Base-by-base conservation (phyloP, 2,888 invertebrate species). In the Tenodera sinensis region DNA sequence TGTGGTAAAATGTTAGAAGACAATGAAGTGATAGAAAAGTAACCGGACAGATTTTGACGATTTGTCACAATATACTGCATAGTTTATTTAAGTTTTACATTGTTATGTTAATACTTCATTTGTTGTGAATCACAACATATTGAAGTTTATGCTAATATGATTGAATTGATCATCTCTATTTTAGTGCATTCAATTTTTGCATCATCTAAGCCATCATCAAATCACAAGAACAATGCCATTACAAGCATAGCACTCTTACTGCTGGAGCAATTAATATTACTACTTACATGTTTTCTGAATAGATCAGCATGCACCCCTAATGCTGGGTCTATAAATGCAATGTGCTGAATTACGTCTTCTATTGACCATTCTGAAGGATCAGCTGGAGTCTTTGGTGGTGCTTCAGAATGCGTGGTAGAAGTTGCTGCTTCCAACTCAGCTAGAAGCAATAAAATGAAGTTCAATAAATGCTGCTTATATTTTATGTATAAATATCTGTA, bases 281-380 rank as follows among this genome's bases (percentile, higher is more conserved):
- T 90, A 95, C 97, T 96, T 93, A 98, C 98, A 94, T 99, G 98
- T 94, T 97, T 98, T 92, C 98, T 95, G 93, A 99, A 99, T 90
- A 98, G 94, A 93, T 99, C 98, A 0, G 98, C 97, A 93, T 98
- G 98, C 1, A 96, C 95, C 25, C 97, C 96, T 87, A 99, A 95
- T 88, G 97, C 96, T 82, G 96, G 96, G 93, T 99, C 99, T 30
- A 97, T 96, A 90, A 96, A 96, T 89, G 97, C 97, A 91, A 99
- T 98, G 93, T 97, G 97, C 91, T 97, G 96, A 92, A 98, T 98
- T 89, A 99, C 99, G 93, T 99, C 98, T 92, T 99, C 98, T 34
- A 98, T 98, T 27, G 97, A 96, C 99, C 99, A 99, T 92, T 98
- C 97, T 30, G 95, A 95, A 34, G 97, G 97, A 91, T 94, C 92